A percentile compares a stretch with the other conserved stretches of the same genome.
phyloP scores from a whole-genome alignment of 1,140 invertebrate species.

The Macrosteles quadrilineatus region DNA sequence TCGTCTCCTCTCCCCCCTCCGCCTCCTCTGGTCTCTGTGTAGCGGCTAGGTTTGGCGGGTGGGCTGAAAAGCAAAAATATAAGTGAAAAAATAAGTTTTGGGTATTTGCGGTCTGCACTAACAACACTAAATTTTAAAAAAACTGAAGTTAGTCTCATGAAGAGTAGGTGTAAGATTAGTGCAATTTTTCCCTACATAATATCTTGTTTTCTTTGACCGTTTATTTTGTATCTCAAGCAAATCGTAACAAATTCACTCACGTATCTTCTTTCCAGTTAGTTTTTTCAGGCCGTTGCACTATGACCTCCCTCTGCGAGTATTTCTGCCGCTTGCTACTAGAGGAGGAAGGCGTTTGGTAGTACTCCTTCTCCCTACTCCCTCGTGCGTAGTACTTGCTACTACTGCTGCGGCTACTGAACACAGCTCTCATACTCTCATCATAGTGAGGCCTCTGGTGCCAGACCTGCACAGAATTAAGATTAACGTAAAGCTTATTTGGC shows the following conservation, averaged over 20 bases:
- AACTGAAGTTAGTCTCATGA: too few species aligned
- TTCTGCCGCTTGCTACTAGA: slow-evolving; percentile 16
- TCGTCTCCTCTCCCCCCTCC: slow-evolving; percentile 66
- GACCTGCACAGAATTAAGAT: neutral
- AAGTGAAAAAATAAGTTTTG: too few species aligned
- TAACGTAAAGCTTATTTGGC: too few species aligned
- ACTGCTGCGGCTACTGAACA: neutral
- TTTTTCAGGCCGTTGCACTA: slow-evolving; percentile 68
- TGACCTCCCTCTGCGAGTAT: slow-evolving; percentile 61
- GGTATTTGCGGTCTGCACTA: too few species aligned
- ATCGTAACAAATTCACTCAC: slow-evolving; percentile 18
- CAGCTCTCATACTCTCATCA: slow-evolving; percentile 4
- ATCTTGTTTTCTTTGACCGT: too few species aligned
- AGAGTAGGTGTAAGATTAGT: too few species aligned
- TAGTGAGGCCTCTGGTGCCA: slow-evolving; percentile 11
- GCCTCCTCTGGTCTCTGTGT: slow-evolving; percentile 8
- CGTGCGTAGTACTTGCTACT: slow-evolving; percentile 26
- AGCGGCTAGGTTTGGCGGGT: neutral
- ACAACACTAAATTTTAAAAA: too few species aligned
- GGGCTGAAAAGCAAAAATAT: too few species aligned
- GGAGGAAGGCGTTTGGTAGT: neutral
- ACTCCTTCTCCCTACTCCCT: slow-evolving; percentile 8
- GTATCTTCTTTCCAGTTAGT: slow-evolving; percentile 41
- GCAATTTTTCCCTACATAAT: too few species aligned
- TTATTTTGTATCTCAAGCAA: too few species aligned